Conservation (phyloP, 1,140 invertebrate genomes). For the Phenacoccus solenopsis region DNA sequence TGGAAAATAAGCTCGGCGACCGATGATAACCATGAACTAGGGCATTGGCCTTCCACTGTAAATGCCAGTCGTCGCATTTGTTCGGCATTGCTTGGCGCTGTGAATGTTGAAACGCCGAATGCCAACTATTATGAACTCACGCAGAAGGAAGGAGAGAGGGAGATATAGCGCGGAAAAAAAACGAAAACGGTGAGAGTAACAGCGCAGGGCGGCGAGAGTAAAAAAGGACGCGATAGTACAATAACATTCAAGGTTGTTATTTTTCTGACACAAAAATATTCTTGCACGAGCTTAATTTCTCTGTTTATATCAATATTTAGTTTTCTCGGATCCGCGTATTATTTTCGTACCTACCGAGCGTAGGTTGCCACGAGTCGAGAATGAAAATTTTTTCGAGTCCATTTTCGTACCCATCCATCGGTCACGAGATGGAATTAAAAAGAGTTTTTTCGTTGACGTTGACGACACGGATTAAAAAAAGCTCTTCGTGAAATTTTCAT, state of each 20-base stretch:
- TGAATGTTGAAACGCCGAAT: slow-evolving; percentile 10
- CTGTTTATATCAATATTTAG: not conserved
- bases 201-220: not conserved
- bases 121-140: not conserved
- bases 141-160: not conserved
- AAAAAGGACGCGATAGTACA: not conserved
- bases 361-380: not conserved
- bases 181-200: not conserved
- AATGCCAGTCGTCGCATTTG: slow-evolving; percentile 10
- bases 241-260: slow-evolving; percentile 12
- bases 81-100: slow-evolving; percentile 5
- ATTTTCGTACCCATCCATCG: too few species aligned
- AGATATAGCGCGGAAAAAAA: not conserved
- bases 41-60: slow-evolving; percentile 8
- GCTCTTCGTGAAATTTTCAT: too few species aligned
- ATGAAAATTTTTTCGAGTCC: too few species aligned
- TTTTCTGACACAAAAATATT: slow-evolving; percentile 9
- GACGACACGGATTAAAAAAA: too few species aligned
- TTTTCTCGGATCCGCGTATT: too few species aligned
- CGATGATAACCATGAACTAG: slow-evolving; percentile 14
- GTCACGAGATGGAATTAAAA: too few species aligned
- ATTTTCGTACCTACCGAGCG: not conserved
- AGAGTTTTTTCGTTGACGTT: too few species aligned
- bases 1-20: not conserved
- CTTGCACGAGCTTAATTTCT: not conserved